Base-by-base conservation (phyloP, 2,113 vertebrate species). In the Sitta europaea region DNA sequence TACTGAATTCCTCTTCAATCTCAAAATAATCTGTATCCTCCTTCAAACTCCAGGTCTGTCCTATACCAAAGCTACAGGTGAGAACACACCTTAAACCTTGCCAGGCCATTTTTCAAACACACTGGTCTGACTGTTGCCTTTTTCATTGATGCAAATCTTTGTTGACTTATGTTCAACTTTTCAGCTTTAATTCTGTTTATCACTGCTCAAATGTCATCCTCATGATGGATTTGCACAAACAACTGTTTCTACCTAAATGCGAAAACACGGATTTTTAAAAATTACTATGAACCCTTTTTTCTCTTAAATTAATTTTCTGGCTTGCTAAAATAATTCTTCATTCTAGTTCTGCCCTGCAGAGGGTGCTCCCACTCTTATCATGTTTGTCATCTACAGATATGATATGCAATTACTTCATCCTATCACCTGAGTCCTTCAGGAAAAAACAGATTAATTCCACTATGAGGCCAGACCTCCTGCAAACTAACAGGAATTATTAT, bases 291-390 rank as follows among this genome's bases (percentile, higher is more conserved):
- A 43, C 6, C 1, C 14, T 53, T 47, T 47, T 21, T 23, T 0
- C 3, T 14, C 7, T 7, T 10, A 1, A 78, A 43, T 19, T 42
- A 31, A 21, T 84, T 48, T 51, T 68, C 25, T 36, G 35, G 9
- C 20, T 87, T 59, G 48, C 28, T 53, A n/a, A 67, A 87, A 72
- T n/a, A n/a, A 65, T 57, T 65, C 54, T 68, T 40, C 57, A 33
- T 68, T 90, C 45, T 78, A 61, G 9, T 61, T 91, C 50, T 88
- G 54, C 59, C 78, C 81, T 90, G 81, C 57, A 96, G 90, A 93
- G 81, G 40, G 23, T 88, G 85, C 71, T 93, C 70, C 65, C 48
- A 48, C 61, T 72, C 70, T 75, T 90, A 72, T 0, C 5, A 3
- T 53, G n/a, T 75, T 72, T 65, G 22, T 63, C 27, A 53, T 31